Conservation (phyloP, 2,113 vertebrate species). For the Stomatorhinus ivindoensis region DNA sequence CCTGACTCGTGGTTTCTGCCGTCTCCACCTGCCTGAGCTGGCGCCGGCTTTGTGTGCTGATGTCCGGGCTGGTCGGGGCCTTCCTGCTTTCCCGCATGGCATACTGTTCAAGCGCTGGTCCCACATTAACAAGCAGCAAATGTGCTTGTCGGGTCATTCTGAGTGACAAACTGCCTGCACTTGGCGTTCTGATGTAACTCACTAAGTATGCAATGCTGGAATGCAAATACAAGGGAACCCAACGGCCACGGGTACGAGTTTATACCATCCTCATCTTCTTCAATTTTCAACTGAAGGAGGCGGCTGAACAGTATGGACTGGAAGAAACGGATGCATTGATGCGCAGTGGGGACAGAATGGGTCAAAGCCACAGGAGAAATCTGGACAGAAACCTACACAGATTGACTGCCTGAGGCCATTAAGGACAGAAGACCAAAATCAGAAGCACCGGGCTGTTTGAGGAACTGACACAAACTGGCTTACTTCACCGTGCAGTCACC, state of each 20-base stretch:
- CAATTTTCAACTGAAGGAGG: background rate
- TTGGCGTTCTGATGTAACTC: background rate
- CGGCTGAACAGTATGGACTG: background rate
- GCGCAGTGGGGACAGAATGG: background rate
- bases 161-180: background rate
- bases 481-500: background rate
- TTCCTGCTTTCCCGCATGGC: background rate
- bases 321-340: background rate
- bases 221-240: background rate
- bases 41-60: background rate
- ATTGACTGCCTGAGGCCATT: background rate
- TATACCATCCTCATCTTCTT: background rate
- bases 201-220: background rate
- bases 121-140: background rate
- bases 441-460: background rate
- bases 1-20: background rate
- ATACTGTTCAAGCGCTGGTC: background rate
- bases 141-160: background rate
- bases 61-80: background rate
- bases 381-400: background rate
- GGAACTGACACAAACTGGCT: background rate
- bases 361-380: background rate
- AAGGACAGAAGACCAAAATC: background rate
- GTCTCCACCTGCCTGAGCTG: background rate
- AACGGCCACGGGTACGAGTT: background rate